Evolutionary conservation across 2,113 vertebrate genomes (phyloP).

Genomic region (Perca schrenkii): DNA sequence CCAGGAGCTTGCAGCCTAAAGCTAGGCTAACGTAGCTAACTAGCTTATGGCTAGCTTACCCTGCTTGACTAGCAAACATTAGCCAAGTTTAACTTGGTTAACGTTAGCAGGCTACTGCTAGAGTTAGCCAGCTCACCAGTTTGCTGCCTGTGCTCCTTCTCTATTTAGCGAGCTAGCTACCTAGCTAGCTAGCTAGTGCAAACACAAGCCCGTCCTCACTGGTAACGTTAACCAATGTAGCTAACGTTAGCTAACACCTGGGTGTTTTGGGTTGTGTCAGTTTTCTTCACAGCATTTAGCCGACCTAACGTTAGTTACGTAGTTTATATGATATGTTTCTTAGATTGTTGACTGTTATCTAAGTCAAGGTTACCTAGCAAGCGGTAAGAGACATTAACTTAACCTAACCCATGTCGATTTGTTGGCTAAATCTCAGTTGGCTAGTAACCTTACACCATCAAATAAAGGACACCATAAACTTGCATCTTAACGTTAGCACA

Average conservation of each 20-base stretch:
- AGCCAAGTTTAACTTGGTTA: constrained; percentile 52
- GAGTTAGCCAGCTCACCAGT: constrained; percentile 21
- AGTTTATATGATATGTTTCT: constrained; percentile 1
- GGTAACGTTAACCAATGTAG: background rate
- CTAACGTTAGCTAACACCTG: background rate
- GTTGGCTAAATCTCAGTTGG: background rate
- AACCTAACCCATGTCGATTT: background rate
- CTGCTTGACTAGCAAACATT: constrained; percentile 49
- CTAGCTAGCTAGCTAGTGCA: background rate
- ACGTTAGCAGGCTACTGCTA: constrained; percentile 35
- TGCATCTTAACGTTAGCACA: background rate
- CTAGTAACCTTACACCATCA: background rate
- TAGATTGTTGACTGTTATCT: background rate
- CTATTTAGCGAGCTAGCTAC: background rate
- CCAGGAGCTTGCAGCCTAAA: constrained; percentile 33
- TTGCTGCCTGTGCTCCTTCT: constrained; percentile 9
- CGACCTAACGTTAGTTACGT: constrained; percentile 1
- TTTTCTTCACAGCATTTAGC: constrained; percentile 31
- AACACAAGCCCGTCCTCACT: background rate
- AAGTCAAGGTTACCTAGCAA: background rate
- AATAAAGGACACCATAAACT: constrained; percentile 6
- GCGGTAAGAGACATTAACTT: background rate
- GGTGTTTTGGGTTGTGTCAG: constrained; percentile 1
- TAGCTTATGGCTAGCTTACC: constrained; percentile 69
- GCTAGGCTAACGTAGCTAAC: constrained; percentile 76